A percentile compares a stretch with the other conserved stretches of the same genome.
Conservation (phyloP, 2,113 vertebrate species). For the Motacilla alba region DNA sequence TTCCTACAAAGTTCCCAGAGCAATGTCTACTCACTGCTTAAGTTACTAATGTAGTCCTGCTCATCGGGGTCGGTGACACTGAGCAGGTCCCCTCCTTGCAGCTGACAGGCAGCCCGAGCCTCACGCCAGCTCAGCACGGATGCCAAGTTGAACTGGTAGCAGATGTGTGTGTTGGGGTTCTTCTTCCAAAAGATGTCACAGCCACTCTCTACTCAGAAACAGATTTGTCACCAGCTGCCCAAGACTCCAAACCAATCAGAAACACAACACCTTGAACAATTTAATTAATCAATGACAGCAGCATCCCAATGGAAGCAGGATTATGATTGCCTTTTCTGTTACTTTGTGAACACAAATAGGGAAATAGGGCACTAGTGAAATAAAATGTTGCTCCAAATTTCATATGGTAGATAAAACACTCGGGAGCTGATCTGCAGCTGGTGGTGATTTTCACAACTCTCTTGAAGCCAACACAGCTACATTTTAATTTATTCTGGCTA, state of each 20-base stretch:
- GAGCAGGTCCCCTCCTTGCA: constrained; percentile 87
- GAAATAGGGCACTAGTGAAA: background rate
- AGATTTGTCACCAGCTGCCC: background rate
- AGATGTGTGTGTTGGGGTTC: constrained; percentile 72
- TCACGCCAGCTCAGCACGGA: constrained; percentile 87
- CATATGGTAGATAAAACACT: background rate
- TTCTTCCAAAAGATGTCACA: constrained; percentile 86
- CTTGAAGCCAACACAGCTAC: background rate
- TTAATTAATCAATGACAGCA: background rate
- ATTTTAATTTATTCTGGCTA: background rate
- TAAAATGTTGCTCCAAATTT: background rate
- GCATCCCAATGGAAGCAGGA: background rate
- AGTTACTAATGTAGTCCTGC: constrained; percentile 81
- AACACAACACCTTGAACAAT: background rate
- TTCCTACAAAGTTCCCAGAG: background rate
- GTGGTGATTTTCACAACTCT: background rate
- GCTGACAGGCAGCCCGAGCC: constrained; percentile 82
- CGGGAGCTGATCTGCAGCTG: background rate
- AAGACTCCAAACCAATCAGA: background rate
- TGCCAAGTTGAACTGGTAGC: constrained; percentile 90
- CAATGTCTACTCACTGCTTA: constrained; percentile 76
- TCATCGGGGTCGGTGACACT: constrained; percentile 81
- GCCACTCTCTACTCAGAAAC: constrained; percentile 61
- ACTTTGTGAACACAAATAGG: background rate
- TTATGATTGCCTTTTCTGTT: background rate